Conservation (phyloP, 2,888 invertebrate genomes). For the Mythimna albipuncta region DNA sequence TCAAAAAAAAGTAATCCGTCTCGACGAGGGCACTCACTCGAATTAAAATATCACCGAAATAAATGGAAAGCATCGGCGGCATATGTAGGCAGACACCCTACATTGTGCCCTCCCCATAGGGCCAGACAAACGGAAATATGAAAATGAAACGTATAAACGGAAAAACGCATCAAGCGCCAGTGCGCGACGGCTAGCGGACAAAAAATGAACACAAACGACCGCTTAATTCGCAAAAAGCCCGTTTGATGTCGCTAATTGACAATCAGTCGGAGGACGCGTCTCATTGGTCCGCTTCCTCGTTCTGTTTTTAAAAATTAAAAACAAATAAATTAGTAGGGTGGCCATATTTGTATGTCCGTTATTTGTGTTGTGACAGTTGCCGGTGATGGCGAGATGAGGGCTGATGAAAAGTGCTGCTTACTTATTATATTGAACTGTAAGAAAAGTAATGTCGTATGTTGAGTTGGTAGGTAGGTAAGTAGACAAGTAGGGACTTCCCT, state of each 20-base stretch:
- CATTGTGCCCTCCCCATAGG: conserved; percentile 78
- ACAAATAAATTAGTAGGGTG: conserved; percentile 86
- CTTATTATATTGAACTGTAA: background rate
- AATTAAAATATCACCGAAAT: conserved; percentile 79
- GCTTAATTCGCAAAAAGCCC: conserved; percentile 91
- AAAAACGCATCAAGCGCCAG: conserved; percentile 87
- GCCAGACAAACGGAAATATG: conserved; percentile 90
- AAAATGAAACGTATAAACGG: conserved; percentile 89
- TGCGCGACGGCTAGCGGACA: conserved; percentile 82
- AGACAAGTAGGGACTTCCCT: background rate
- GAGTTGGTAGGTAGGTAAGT: background rate
- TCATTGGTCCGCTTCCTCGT: conserved; percentile 87
- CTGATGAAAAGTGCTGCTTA: conserved; percentile 26
- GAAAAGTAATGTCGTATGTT: background rate
- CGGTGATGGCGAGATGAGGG: conserved; percentile 27
- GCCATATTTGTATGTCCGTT: conserved; percentile 76
- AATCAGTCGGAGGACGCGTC: conserved; percentile 89
- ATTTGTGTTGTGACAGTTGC: conserved; percentile 54
- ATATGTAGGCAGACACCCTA: conserved; percentile 62
- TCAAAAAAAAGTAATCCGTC: conserved; percentile 49
- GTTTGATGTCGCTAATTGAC: conserved; percentile 91
- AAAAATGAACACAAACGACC: conserved; percentile 89
- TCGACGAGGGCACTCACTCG: conserved; percentile 78
- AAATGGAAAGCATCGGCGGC: conserved; percentile 71
- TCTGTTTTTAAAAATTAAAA: conserved; percentile 90